Evolutionary conservation across 2,113 vertebrate genomes (phyloP).

Genomic region (Pachyramphus minor): DNA sequence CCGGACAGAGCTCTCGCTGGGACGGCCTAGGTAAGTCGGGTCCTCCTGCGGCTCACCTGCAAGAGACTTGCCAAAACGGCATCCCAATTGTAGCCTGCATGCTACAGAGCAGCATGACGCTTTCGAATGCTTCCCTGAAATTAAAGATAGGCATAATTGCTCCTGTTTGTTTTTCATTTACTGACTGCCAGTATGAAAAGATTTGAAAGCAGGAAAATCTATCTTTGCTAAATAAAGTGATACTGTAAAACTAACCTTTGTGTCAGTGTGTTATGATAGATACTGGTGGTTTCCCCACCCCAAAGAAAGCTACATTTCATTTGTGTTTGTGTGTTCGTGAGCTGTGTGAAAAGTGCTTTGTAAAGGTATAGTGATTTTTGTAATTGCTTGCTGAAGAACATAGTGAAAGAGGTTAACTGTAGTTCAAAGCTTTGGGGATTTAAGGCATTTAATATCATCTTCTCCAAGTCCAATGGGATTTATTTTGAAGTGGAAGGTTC

Average conservation of each 20-base stretch:
- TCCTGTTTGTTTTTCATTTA: neutral
- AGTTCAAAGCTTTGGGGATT: neutral
- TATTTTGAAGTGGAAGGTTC: neutral
- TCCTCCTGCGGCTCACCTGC: neutral
- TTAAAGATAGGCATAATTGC: neutral
- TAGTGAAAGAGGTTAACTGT: neutral
- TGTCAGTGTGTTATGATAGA: accelerated
- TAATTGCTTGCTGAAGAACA: neutral
- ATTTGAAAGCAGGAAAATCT: neutral
- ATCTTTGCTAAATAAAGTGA: neutral
- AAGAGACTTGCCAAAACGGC: neutral
- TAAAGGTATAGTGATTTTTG: neutral
- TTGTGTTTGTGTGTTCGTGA: neutral
- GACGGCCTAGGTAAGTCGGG: neutral
- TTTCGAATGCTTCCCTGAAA: neutral
- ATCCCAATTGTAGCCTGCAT: accelerated
- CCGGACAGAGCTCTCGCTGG: neutral
- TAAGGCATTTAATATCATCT: neutral
- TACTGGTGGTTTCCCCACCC: neutral
- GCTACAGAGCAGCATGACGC: neutral
- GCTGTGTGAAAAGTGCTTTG: neutral
- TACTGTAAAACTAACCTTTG: neutral
- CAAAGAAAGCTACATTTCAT: neutral
- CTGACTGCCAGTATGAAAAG: neutral
- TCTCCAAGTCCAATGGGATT: neutral